Evolutionary conservation across 2,113 vertebrate genomes (phyloP), one percentile per base, ranked within the genome.

Genomic region (Laterallus jamaicensis): DNA sequence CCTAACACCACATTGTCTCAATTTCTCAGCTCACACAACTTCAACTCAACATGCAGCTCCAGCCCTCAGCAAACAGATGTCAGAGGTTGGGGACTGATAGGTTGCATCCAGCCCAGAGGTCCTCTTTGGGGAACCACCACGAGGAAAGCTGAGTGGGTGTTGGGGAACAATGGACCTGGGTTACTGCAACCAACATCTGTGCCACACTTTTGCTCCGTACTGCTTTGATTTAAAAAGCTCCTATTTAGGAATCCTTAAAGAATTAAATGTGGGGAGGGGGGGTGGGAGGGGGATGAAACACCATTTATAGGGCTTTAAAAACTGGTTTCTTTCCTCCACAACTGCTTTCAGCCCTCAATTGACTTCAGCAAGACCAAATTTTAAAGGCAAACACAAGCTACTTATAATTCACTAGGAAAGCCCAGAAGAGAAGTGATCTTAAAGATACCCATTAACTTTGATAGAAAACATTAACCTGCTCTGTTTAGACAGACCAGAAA

Each of bases 401-500:
- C 13, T 95, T 70, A 37, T 4, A 89, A 62, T 17, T 58, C 31
- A 79, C 49, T 44, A 10, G 54, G 58, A 96, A 91, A 86, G 35
- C 7, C 24, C 77, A 21, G 8, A 59, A 55, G 24, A 92, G 26
- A 83, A 92, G 32, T 28, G 6, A 31, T 44, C 42, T 49, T 86
- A 31, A 71, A 79, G 54, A 40, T 14, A 79, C 6, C 13, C 21
- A 22, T 76, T 91, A 82, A 89, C 70, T 82, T 37, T 28, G 32
- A 71, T 91, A 93, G 35, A 89, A 84, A 95, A 90, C 18, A 86
- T 92, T 68, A 64, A 78, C 49, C 29, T 39, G 2, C 20, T 75
- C 20, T 70, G 20, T 0, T 0, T 15, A 8, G 42, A 42, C 37
- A 84, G 21, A 73, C 11, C 56, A 75, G 56, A 42, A 42, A 20